Evolutionary conservation across 1,140 invertebrate genomes (phyloP).

Genomic region (Brachionus sp.): DNA sequence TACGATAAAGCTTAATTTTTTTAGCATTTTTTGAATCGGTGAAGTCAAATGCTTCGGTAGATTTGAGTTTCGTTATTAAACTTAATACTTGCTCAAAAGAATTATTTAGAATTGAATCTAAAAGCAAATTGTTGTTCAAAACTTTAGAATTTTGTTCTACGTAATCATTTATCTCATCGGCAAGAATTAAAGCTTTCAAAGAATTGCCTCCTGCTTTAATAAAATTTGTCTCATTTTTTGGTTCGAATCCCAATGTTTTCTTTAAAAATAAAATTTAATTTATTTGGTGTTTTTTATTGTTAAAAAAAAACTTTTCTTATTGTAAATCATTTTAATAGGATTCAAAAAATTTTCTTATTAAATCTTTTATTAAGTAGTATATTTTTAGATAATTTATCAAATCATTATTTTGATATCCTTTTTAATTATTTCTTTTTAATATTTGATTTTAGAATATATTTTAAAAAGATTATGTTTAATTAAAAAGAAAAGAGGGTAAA

Average conservation of each 20-base stretch:
- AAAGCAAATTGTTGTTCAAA: conserved; percentile 43
- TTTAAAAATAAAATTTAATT: background rate
- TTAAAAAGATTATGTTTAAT: too few relatives aligned
- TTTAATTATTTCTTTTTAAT: too few relatives aligned
- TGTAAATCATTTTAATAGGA: too few relatives aligned
- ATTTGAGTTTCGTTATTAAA: conserved; percentile 44
- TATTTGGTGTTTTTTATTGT: too few relatives aligned
- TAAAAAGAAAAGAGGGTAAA: too few relatives aligned
- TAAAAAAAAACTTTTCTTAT: too few relatives aligned
- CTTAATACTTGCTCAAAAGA: conserved; percentile 47
- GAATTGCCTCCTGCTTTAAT: conserved; percentile 59
- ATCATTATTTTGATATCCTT: too few relatives aligned
- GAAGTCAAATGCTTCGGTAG: background rate
- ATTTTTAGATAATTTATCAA: too few relatives aligned
- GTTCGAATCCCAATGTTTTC: background rate
- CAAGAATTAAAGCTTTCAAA: conserved; percentile 56
- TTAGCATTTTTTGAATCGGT: background rate
- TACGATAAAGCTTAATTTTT: background rate
- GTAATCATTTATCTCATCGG: conserved; percentile 48
- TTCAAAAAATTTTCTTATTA: too few relatives aligned
- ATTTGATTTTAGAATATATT: too few relatives aligned
- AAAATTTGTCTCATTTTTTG: conserved; percentile 52
- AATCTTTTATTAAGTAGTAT: too few relatives aligned
- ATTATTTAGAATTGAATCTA: conserved; percentile 54
- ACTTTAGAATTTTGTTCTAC: conserved; percentile 20